Evolutionary conservation across 2,888 invertebrate species (phyloP), one percentile per base, ranked within the genome.

Genomic region (Noctuana brunneofusca): DNA sequence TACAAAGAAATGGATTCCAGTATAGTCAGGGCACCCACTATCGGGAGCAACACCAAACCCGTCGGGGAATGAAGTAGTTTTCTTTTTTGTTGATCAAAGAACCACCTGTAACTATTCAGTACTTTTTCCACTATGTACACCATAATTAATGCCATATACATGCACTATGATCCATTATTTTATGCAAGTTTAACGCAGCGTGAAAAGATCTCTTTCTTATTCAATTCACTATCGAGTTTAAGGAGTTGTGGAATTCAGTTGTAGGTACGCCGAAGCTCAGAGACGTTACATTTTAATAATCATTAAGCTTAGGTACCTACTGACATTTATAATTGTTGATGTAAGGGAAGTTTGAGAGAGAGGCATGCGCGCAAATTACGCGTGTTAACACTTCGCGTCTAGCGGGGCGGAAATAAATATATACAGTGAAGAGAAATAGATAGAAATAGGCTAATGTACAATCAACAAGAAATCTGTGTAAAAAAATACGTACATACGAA

Each of bases 161-260:
- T 20, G 46, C 30, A 57, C 57, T 46, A 58, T 49, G 49, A 58
- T 35, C 46, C 32, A 38, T 22, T 22, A 58, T 58, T 58, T 58
- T 35, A 58, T 49, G 35, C 14, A 32, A 30, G 32, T 32, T 58
- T 58, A 58, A 58, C 57, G 49, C 48, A 49, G 35, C 57, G 49
- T 58, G 35, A 58, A 58, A 58, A 49, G 43, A 49, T 48, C 49
- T 49, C 49, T 48, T 58, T 48, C 57, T 35, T 49, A 24, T 48
- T 1, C 48, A 30, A n/a, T 30, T 48, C 18, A 20, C 14, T 18
- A 20, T 32, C 46, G 30, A 11, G 14, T 30, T n/a, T 12, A 46
- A 18, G 38, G 20, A 18, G 20, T 20, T 20, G 30, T 46, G 49
- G 49, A 27, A 50, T 50, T 1, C 43, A 43, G 11, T 9, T 9